Conservation (phyloP, 2,113 vertebrate genomes). For the Chlorodrepanis virens region DNA sequence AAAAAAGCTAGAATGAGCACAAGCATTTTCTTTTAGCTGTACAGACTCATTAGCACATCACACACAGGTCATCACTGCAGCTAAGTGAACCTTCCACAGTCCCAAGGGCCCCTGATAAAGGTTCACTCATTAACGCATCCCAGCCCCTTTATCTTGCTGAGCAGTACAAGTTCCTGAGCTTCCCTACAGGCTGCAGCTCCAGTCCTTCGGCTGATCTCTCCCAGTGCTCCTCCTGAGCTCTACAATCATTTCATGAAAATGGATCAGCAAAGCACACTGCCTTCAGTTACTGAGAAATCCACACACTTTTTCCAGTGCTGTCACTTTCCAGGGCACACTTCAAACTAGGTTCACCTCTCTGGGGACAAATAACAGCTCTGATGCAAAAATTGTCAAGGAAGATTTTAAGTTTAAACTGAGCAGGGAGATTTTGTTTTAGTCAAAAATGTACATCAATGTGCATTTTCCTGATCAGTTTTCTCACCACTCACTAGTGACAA, state of each 20-base stretch:
- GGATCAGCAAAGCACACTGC: background rate
- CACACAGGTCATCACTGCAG: background rate
- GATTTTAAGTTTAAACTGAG: background rate
- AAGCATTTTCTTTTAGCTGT: background rate
- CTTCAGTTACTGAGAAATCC: background rate
- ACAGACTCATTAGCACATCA: background rate
- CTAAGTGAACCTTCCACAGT: background rate
- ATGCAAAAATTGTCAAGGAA: background rate
- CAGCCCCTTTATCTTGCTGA: background rate
- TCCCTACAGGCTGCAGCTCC: background rate
- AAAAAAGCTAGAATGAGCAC: background rate
- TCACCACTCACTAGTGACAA: background rate
- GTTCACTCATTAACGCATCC: background rate
- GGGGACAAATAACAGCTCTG: background rate
- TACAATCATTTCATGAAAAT: background rate
- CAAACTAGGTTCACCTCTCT: background rate
- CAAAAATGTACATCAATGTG: background rate
- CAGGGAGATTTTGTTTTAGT: background rate
- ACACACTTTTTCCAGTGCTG: background rate
- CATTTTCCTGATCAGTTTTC: background rate
- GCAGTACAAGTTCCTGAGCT: background rate
- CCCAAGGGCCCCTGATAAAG: background rate
- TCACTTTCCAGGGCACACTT: background rate
- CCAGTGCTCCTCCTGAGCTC: background rate
- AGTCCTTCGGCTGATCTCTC: background rate